Conservation (phyloP, 2,113 vertebrate species). For the Phainopepla nitens region DNA sequence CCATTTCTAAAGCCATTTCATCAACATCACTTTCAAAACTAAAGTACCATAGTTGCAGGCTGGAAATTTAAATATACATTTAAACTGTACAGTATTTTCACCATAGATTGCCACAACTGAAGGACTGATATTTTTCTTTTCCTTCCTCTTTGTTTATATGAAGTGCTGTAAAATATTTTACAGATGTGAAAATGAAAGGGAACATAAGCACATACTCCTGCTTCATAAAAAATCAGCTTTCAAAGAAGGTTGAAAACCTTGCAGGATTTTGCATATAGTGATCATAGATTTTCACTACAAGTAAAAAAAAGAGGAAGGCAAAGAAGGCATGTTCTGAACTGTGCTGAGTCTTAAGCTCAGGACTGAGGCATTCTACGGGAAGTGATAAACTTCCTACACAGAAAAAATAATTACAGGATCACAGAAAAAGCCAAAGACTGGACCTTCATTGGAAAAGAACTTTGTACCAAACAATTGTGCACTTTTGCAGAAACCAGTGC, state of each 20-base stretch:
- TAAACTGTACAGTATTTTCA: background rate
- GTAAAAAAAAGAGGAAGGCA: background rate
- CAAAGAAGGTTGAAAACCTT: background rate
- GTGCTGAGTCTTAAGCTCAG: background rate
- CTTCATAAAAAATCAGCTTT: background rate
- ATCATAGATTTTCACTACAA: background rate
- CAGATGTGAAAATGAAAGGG: background rate
- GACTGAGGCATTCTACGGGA: background rate
- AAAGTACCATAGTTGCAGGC: background rate
- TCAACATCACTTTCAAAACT: background rate
- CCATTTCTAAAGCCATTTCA: background rate
- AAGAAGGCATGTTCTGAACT: background rate
- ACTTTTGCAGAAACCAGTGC: background rate
- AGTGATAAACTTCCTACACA: background rate
- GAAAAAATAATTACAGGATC: background rate
- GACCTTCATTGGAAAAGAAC: background rate
- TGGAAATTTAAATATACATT: background rate
- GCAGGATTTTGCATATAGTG: background rate
- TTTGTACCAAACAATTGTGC: background rate
- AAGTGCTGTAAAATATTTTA: background rate
- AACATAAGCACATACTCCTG: background rate
- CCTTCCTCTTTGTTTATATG: background rate
- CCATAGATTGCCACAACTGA: background rate
- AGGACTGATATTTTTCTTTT: background rate
- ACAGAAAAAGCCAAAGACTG: background rate